phyloP scores from a whole-genome alignment of 2,888 invertebrate genomes.

The Hypsopygia costalis region DNA sequence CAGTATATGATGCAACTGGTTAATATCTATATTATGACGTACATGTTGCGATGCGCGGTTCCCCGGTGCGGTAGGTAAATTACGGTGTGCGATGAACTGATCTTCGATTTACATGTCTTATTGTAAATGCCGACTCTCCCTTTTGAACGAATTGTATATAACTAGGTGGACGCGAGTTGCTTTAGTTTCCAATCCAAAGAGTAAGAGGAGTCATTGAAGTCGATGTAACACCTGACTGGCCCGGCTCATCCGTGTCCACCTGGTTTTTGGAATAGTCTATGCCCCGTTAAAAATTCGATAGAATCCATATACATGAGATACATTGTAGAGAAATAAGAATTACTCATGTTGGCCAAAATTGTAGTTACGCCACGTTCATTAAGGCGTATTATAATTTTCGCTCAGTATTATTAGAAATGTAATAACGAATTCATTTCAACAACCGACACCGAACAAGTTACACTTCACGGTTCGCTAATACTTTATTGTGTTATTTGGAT shows the following conservation, averaged over 20 bases:
- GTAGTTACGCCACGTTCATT: constrained; percentile 56
- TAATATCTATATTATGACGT: too few species aligned
- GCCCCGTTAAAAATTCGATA: constrained; percentile 14
- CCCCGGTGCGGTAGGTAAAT: not conserved
- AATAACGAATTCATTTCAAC: constrained; percentile 29
- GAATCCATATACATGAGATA: constrained; percentile 19
- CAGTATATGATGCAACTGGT: too few species aligned
- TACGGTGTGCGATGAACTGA: not conserved
- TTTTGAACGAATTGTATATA: not conserved
- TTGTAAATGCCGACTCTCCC: not conserved
- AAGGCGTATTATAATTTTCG: constrained; percentile 66
- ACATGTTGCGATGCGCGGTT: too few species aligned
- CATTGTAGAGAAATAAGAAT: constrained; percentile 45
- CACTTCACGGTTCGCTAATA: constrained; percentile 1
- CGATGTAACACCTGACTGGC: too few species aligned
- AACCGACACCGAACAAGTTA: constrained; percentile 20
- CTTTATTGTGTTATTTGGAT: constrained; percentile 12
- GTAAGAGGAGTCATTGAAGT: too few species aligned
- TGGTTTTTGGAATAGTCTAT: constrained; percentile 10
- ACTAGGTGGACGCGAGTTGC: constrained; percentile 4
- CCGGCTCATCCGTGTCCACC: constrained; percentile 8
- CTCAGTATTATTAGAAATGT: constrained; percentile 64
- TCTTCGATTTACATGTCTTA: not conserved
- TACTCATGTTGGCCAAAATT: constrained; percentile 74
- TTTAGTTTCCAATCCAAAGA: not conserved